Conservation (phyloP, 2,797 vertebrate genomes). For the Microhierax caerulescens region DNA sequence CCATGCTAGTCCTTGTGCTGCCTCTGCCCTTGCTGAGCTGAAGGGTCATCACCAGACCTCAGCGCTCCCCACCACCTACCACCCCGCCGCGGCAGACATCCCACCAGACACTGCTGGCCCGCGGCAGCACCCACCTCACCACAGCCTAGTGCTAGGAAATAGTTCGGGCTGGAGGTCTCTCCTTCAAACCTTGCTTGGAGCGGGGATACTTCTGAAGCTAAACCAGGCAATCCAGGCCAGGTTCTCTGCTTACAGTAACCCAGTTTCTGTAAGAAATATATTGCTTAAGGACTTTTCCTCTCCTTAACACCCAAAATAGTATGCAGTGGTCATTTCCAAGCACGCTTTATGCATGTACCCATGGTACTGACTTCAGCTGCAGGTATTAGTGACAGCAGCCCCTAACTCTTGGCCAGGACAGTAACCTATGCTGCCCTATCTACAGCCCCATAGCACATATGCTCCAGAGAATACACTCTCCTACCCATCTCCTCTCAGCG, state of each 20-base stretch:
- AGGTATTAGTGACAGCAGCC: not conserved
- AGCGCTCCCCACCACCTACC: rapidly evolving
- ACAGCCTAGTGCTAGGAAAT: not conserved
- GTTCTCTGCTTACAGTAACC: not conserved
- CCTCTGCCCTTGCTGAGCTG: not conserved
- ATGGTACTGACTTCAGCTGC: not conserved
- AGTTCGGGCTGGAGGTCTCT: not conserved
- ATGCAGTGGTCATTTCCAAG: not conserved
- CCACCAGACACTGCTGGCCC: not conserved
- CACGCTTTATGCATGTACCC: not conserved
- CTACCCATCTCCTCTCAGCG: not conserved
- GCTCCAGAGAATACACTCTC: not conserved
- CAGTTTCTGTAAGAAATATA: not conserved
- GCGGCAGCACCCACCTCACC: rapidly evolving
- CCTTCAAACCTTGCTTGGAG: not conserved
- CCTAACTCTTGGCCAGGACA: not conserved
- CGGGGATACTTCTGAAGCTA: not conserved
- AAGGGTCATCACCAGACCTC: not conserved
- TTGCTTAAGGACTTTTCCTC: not conserved
- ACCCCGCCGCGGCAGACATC: rapidly evolving
- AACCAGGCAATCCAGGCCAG: not conserved
- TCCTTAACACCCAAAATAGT: not conserved
- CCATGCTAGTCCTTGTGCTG: not conserved
- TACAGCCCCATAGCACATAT: not conserved
- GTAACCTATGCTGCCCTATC: not conserved